Evolutionary conservation across 2,888 invertebrate genomes (phyloP), one percentile per base, ranked within the genome.

Genomic region (Drosophila helvetica): DNA sequence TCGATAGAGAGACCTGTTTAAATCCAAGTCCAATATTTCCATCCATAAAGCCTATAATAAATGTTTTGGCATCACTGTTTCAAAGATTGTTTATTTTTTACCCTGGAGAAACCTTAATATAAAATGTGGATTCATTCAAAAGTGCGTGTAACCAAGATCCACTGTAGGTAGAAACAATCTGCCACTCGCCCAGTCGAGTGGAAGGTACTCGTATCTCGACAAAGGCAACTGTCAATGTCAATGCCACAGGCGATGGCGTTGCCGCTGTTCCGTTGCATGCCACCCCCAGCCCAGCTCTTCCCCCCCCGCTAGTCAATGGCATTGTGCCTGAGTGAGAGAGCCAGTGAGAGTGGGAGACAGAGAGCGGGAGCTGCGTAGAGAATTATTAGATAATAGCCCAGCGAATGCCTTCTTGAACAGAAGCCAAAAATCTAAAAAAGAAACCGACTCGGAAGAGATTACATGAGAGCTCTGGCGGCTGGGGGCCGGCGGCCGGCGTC

Each of bases 341-440:
- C 10, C 56, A 18, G 46, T 5, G 18, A 45, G n/a, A 51, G 38
- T 15, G 22, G 2, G 30, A 9, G 27, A 8, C 8, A 27, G 33
- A 38, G 38, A 15, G 15, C 15, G 7, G 6, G n/a, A 15, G 30
- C 27, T 19, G 48, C 51, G 59, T 18, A 47, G 43, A 66, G 66
- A 55, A 60, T 43, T 74, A 72, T 72, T 72, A 72, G 72, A 72
- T 72, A 72, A 72, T 66, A 47, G 46, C 50, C 59, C 27, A 59
- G 19, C 43, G 19, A 17, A 42, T 15, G n/a, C 22, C 7, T 43
- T 48, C 30, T 55, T 54, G 45, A 48, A 25, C 48, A 25, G 45
- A 30, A 54, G 66, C 54, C 64, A 19, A 72, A 72, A 72, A 73
- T 66, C 54, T 66, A 55, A 54, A 66, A 55, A 60, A 55, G 43